phyloP scores from a whole-genome alignment of 2,888 invertebrate species.

The Hypomecis atomaria region DNA sequence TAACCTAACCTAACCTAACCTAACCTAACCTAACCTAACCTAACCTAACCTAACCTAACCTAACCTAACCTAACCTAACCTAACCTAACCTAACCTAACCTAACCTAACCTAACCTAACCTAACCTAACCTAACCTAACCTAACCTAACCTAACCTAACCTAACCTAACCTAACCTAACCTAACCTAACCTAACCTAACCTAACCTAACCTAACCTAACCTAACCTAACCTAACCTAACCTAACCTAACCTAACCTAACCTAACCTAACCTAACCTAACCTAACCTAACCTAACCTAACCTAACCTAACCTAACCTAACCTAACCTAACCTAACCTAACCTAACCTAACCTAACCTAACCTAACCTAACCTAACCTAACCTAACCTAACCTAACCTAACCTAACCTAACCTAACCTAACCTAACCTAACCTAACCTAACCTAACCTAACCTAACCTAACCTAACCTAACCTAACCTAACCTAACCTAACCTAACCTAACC shows the following conservation, averaged over 20 bases:
- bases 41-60: conserved; percentile 15
- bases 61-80: conserved; percentile 15
- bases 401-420: conserved; percentile 15
- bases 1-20: conserved; percentile 14
- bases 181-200: conserved; percentile 41
- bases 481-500: conserved; percentile 21
- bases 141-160: conserved; percentile 40
- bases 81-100: conserved; percentile 9
- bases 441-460: conserved; percentile 21
- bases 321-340: conserved; percentile 15
- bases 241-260: conserved; percentile 41
- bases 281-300: conserved; percentile 22
- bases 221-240: conserved; percentile 28
- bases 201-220: conserved; percentile 38
- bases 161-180: conserved; percentile 36
- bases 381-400: conserved; percentile 15
- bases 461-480: conserved; percentile 35
- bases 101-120: conserved; percentile 20
- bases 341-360: conserved; percentile 15
- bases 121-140: conserved; percentile 37
- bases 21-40: conserved; percentile 15
- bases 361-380: conserved; percentile 15
- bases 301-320: conserved; percentile 20
- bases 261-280: conserved; percentile 33
- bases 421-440: conserved; percentile 15